Evolutionary conservation across 2,113 vertebrate species (phyloP), one percentile per base, ranked within the genome.

Genomic region (Upupa epops): DNA sequence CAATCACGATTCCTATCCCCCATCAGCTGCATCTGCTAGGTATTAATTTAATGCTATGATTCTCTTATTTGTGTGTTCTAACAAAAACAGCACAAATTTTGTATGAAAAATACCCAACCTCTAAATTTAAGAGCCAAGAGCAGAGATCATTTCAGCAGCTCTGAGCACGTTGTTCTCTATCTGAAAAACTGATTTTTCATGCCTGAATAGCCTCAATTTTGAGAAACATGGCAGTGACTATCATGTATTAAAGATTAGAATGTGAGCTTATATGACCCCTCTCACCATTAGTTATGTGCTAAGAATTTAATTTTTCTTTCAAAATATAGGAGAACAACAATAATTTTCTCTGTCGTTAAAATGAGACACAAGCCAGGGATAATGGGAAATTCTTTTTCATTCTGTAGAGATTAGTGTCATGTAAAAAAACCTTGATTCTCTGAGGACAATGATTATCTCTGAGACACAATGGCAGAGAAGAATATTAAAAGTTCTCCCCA

Each of bases 401-500:
- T 73, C 71, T 79, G 11, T 24, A 82, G 31, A 92, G 59, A 89
- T 85, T 66, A 82, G 36, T 73, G 52, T 85, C 26, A 72, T 65
- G 76, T 83, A 28, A 71, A 71, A 86, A 83, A 83, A 25, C 3
- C 19, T 72, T 15, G 40, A 65, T 65, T 89, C 70, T 89, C 71
- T 8, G 1, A 82, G 65, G 26, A 73, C 37, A 92, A 61, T 37
- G 1, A 87, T 85, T 82, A 83, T 83, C 74, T 81, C 52, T 34
- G 48, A 85, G 79, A 85, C 49, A 77, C 66, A 91, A 76, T 12
- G 25, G 71, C 51, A 85, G 32, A 87, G 54, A 91, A 82, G 51
- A 85, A 91, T 73, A 96, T 88, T 83, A 86, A 26, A 64, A 82
- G 31, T 76, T 87, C 88, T 87, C 89, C 91, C 82, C 18, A 83